Evolutionary conservation across 2,797 vertebrate genomes (phyloP).

Genomic region (Cyprinodon diabolis): DNA sequence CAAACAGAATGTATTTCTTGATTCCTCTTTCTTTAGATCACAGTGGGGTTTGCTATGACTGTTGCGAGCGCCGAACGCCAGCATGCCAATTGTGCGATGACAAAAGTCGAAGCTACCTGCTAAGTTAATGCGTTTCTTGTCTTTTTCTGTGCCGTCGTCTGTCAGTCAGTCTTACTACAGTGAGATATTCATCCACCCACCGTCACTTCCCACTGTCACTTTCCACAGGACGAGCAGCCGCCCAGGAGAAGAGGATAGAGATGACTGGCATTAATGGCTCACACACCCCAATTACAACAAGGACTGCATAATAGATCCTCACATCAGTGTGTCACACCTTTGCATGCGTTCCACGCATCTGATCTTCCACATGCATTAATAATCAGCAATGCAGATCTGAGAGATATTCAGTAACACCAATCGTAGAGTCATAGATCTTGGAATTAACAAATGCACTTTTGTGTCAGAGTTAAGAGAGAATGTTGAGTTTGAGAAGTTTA

Average conservation of each 20-base stretch:
- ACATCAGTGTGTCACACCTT: constrained; percentile 53
- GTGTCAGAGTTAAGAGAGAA: constrained; percentile 14
- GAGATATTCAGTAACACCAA: constrained; percentile 27
- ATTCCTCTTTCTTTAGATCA: constrained; percentile 1
- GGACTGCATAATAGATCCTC: constrained; percentile 64
- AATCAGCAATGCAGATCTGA: constrained; percentile 57
- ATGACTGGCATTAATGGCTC: constrained; percentile 21
- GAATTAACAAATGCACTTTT: constrained; percentile 49
- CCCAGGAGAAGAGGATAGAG: constrained; percentile 9
- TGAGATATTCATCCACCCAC: constrained; percentile 1
- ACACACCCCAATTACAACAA: constrained; percentile 16
- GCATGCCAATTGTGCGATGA: constrained; percentile 4
- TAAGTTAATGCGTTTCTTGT: constrained; percentile 12
- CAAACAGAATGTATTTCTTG: constrained; percentile 30
- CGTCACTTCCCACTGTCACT: constrained; percentile 5
- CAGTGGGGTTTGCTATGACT: constrained; percentile 11
- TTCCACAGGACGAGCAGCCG: background rate
- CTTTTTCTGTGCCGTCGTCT: constrained; percentile 9
- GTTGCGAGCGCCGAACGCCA: constrained; percentile 4
- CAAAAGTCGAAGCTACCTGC: constrained; percentile 28
- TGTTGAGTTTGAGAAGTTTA: constrained; percentile 34
- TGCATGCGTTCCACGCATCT: constrained; percentile 53
- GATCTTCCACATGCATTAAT: constrained; percentile 55
- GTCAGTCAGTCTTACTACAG: constrained; percentile 22
- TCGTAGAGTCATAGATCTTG: constrained; percentile 15